phyloP scores from a whole-genome alignment of 2,113 vertebrate genomes.

The Oreochromis aureus region DNA sequence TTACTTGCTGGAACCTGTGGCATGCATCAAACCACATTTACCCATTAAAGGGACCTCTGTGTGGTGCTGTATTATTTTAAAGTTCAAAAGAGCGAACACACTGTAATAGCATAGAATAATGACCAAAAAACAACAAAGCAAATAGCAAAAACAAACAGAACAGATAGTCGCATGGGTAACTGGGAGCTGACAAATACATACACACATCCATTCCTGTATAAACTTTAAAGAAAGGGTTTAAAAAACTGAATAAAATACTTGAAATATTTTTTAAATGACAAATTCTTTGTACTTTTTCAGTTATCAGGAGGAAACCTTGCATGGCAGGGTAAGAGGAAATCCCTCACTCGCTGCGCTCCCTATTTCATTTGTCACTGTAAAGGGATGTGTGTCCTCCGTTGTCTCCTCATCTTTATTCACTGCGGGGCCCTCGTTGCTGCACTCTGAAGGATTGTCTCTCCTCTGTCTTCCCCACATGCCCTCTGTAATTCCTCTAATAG shows the following conservation, averaged over 20 bases:
- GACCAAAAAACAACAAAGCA: not conserved
- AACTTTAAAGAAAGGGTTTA: not conserved
- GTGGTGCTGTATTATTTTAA: not conserved
- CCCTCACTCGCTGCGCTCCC: not conserved
- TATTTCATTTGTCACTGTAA: slow-evolving; percentile 18
- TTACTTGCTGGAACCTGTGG: not conserved
- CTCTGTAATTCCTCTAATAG: slow-evolving; percentile 20
- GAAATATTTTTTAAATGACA: slow-evolving; percentile 5
- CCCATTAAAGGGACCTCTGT: not conserved
- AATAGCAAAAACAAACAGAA: not conserved
- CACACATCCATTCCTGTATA: not conserved
- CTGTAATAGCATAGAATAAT: not conserved
- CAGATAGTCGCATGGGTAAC: not conserved
- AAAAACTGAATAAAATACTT: not conserved
- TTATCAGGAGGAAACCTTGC: slow-evolving; percentile 1
- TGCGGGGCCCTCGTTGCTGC: slow-evolving; percentile 10
- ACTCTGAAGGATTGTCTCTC: slow-evolving; percentile 49
- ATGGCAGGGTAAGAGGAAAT: slow-evolving; percentile 40
- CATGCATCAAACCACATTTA: not conserved
- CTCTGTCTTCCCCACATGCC: slow-evolving; percentile 7
- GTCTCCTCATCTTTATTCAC: slow-evolving; percentile 59
- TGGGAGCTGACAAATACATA: not conserved
- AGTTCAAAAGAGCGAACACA: not conserved
- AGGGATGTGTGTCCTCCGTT: slow-evolving; percentile 40
- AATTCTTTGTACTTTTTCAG: slow-evolving; percentile 16